These are phyloP conservation scores for Phenganax marumi DNA, from an alignment of 92 coral and sea anemone genomes.

Conservation along the genomic window DNA sequence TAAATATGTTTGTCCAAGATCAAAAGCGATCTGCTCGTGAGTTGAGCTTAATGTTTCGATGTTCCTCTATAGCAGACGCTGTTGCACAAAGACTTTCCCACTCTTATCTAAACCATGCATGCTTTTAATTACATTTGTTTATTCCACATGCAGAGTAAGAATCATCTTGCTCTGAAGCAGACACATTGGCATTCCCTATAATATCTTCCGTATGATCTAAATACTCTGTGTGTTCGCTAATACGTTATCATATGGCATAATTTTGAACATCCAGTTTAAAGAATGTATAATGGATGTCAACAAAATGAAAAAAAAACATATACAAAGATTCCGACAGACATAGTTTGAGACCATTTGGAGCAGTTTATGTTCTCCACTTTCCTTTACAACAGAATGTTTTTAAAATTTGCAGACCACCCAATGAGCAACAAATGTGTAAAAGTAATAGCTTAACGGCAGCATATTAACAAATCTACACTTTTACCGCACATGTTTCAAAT, in stretches of 20 bases:
- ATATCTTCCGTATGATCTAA: too few relatives aligned
- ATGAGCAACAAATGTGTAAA: neutral
- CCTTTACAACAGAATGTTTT: neutral
- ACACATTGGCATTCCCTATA: too few relatives aligned
- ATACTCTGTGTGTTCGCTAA: too few relatives aligned
- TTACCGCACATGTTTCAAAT: neutral
- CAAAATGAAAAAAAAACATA: neutral
- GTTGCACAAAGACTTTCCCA: neutral
- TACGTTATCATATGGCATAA: neutral
- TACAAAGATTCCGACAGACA: too few relatives aligned
- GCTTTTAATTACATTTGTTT: neutral
- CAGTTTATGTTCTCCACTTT: neutral
- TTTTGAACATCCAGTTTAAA: neutral
- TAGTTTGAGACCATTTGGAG: neutral
- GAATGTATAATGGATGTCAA: slow-evolving; percentile 1
- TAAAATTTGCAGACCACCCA: neutral
- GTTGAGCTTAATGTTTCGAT: neutral
- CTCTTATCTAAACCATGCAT: neutral
- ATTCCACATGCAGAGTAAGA: neutral
- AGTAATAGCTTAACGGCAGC: neutral
- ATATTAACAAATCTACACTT: neutral
- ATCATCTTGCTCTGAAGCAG: slow-evolving; percentile 2
- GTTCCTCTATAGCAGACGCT: neutral
- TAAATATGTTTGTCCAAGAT: slow-evolving; percentile 2
- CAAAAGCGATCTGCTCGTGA: neutral